A percentile compares a stretch with the other conserved stretches of the same genome.
phyloP scores from a whole-genome alignment of 1,140 invertebrate genomes.

The Drosophila triauraria region DNA sequence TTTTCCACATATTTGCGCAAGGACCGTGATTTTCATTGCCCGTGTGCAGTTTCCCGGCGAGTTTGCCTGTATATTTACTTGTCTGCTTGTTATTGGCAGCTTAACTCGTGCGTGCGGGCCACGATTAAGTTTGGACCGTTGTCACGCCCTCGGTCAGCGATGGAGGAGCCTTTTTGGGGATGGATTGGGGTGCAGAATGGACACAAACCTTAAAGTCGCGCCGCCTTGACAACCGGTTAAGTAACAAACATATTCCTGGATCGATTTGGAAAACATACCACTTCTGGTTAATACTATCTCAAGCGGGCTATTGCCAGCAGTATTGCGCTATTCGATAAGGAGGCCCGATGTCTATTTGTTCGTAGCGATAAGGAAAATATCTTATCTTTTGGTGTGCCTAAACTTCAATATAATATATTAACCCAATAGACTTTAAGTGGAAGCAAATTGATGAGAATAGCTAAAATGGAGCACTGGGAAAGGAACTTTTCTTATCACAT shows the following conservation, averaged over 20 bases:
- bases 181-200: neutral
- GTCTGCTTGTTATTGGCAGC: slow-evolving; percentile 49
- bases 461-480: accelerated
- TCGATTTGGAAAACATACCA: slow-evolving; percentile 19
- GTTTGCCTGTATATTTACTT: slow-evolving; percentile 28
- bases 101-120: slow-evolving; percentile 36
- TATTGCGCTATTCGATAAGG: slow-evolving; percentile 8
- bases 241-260: slow-evolving; percentile 34
- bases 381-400: slow-evolving; percentile 5
- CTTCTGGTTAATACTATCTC: neutral
- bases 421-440: neutral
- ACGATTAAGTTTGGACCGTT: slow-evolving; percentile 69
- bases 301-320: neutral
- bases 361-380: slow-evolving; percentile 8
- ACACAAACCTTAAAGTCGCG: slow-evolving; percentile 7
- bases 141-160: slow-evolving; percentile 56
- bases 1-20: slow-evolving; percentile 42
- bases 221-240: slow-evolving; percentile 41
- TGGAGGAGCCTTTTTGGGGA: neutral
- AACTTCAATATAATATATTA: neutral
- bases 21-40: slow-evolving; percentile 55
- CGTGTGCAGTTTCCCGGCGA: slow-evolving; percentile 14
- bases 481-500: neutral
- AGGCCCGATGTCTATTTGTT: neutral
- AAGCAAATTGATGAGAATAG: neutral